phyloP scores from a whole-genome alignment of 1,140 invertebrate genomes.

The Condylostylus longicornis region DNA sequence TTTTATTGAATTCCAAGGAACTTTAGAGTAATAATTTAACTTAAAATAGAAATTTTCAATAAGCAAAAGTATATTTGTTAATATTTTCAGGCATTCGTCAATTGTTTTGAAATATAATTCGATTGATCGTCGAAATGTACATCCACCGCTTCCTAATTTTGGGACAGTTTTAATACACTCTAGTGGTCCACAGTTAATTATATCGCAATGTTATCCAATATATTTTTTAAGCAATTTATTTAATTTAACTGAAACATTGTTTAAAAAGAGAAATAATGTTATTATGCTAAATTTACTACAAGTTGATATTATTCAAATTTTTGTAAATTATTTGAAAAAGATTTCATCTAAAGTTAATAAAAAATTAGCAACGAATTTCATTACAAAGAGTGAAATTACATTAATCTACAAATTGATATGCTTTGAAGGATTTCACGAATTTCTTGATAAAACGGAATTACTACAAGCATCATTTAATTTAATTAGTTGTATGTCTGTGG shows the following conservation, averaged over 20 bases:
- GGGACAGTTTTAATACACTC: slow-evolving; percentile 22
- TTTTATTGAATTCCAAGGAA: slow-evolving; percentile 15
- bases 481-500: slow-evolving; percentile 17
- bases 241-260: slow-evolving; percentile 12
- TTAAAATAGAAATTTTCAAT: slow-evolving; percentile 2
- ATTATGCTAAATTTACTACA: slow-evolving; percentile 14
- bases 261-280: slow-evolving; percentile 9
- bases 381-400: slow-evolving; percentile 22
- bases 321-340: slow-evolving; percentile 15
- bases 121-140: slow-evolving; percentile 19
- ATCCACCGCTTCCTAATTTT: slow-evolving; percentile 23
- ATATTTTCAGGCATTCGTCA: slow-evolving; percentile 15
- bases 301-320: slow-evolving; percentile 15
- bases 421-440: slow-evolving; percentile 17
- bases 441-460: slow-evolving; percentile 15
- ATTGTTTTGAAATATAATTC: slow-evolving; percentile 18
- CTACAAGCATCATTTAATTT: slow-evolving; percentile 24
- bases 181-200: slow-evolving; percentile 20
- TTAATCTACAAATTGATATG: slow-evolving; percentile 21
- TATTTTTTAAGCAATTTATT: slow-evolving; percentile 21
- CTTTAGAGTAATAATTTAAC: slow-evolving; percentile 13
- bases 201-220: slow-evolving; percentile 23
- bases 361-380: slow-evolving; percentile 22
- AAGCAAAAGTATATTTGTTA: no score
- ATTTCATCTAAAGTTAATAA: slow-evolving; percentile 15